Evolutionary conservation across 2,888 invertebrate genomes (phyloP).

Genomic region (Gymnoscelis rufifasciata): DNA sequence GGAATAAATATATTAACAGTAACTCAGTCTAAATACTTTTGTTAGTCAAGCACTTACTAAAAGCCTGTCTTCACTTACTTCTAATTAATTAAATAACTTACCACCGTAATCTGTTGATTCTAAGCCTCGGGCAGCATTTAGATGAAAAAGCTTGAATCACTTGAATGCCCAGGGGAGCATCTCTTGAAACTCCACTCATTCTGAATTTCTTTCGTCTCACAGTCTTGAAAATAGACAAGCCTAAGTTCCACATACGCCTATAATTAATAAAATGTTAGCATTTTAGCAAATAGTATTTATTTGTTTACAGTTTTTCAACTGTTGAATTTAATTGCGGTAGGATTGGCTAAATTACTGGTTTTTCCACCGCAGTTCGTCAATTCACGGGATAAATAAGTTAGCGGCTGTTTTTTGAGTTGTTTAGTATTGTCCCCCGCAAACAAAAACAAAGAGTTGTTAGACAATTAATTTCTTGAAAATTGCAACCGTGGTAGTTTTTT

Average conservation of each 20-base stretch:
- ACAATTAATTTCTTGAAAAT: too few relatives aligned
- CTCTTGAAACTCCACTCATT: constrained; percentile 30
- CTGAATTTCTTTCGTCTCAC: not conserved
- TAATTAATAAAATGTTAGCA: not conserved
- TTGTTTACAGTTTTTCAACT: not conserved
- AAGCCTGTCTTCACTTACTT: too few relatives aligned
- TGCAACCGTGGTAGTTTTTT: too few relatives aligned
- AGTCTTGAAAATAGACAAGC: not conserved
- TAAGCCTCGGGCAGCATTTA: constrained; percentile 79
- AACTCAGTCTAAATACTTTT: too few relatives aligned
- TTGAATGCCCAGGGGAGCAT: constrained; percentile 83
- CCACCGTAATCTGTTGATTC: constrained; percentile 83
- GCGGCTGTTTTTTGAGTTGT: too few relatives aligned
- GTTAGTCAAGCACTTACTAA: too few relatives aligned
- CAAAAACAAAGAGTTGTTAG: too few relatives aligned
- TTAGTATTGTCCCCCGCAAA: too few relatives aligned
- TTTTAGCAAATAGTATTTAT: not conserved
- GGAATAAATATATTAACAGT: too few relatives aligned
- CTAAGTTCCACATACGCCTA: not conserved
- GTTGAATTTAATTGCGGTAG: not conserved
- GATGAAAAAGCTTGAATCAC: constrained; percentile 74
- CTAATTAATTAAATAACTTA: too few relatives aligned
- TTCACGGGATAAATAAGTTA: not conserved
- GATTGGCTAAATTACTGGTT: not conserved
- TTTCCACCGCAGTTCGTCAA: not conserved